Base-by-base conservation (phyloP, 2,797 vertebrate genomes). In the Kryptolebias ocellatus region DNA sequence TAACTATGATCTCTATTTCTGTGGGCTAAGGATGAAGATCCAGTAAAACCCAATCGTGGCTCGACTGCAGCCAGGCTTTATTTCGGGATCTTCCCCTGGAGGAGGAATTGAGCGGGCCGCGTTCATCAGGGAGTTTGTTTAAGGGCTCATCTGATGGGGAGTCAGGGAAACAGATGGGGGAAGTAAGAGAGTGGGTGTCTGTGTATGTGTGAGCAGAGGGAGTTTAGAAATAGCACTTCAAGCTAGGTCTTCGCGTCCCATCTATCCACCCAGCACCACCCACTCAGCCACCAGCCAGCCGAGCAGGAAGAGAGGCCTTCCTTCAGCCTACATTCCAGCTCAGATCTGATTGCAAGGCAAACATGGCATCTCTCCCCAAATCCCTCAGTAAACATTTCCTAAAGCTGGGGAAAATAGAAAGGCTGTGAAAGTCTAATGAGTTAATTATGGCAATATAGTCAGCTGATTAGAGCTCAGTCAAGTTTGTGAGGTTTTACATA, bases 261-360 rank as follows among this genome's bases (percentile, higher is more conserved):
- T 54, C 67, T 61, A 79, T 71, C 80, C 73, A 64, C 74, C 77
- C 78, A 72, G 58, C 50, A 47, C 56, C 76, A 78, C 53, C 64
- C 72, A 77, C 49, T 62, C 71, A 63, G 69, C 70, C 65, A 65
- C 64, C 61, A 68, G 73, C 52, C 65, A 80, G 47, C 59, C 2
- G 70, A 64, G 72, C 76, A 84, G 79, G 72, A 83, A 84, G 82
- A 82, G 68, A 70, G 74, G 74, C 81, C 83, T 72, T 76, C 67
- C 64, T 75, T 70, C 65, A 75, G 82, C 81, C 75, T 74, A 70
- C 82, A 86, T 87, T 85, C 82, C 84, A 78, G 86, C 87, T 90
- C 81, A 82, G 88, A 90, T 94, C 90, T 89, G 81, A 92, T 92
- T 92, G 91, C 91, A 92, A 89, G 84, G 87, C 87, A 92, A 93